phyloP scores from a whole-genome alignment of 2,113 vertebrate species.

The Mesoclemmys tuberculata region DNA sequence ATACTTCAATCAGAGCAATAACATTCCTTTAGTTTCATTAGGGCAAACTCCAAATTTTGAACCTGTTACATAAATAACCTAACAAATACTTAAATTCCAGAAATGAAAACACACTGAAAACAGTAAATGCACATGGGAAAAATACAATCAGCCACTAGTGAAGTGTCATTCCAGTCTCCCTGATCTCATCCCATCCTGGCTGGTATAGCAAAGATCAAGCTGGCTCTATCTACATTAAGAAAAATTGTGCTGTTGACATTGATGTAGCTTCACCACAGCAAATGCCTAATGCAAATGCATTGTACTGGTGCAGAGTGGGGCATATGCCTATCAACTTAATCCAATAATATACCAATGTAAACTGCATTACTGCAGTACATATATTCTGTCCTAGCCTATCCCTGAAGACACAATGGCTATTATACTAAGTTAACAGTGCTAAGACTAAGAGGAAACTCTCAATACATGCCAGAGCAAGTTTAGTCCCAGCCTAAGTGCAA shows the following conservation, averaged over 20 bases:
- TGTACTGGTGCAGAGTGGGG: background rate
- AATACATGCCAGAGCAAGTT: background rate
- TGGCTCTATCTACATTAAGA: background rate
- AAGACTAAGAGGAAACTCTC: background rate
- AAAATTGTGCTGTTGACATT: background rate
- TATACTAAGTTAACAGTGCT: background rate
- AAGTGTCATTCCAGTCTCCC: background rate
- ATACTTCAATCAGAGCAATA: background rate
- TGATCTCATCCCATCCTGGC: background rate
- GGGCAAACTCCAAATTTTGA: background rate
- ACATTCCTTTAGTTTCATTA: background rate
- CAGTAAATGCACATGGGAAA: background rate
- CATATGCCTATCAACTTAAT: background rate
- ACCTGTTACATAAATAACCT: background rate
- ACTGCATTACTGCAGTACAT: background rate
- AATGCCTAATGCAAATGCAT: background rate
- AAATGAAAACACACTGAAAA: conserved; percentile 13
- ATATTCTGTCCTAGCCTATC: background rate
- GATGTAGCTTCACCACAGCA: background rate
- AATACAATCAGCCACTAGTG: background rate
- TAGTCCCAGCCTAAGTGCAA: background rate
- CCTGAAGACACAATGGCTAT: background rate
- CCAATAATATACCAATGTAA: background rate
- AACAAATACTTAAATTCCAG: background rate
- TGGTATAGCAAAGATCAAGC: background rate